Evolutionary conservation across 2,113 vertebrate species (phyloP).

Genomic region (Heliornis fulica): DNA sequence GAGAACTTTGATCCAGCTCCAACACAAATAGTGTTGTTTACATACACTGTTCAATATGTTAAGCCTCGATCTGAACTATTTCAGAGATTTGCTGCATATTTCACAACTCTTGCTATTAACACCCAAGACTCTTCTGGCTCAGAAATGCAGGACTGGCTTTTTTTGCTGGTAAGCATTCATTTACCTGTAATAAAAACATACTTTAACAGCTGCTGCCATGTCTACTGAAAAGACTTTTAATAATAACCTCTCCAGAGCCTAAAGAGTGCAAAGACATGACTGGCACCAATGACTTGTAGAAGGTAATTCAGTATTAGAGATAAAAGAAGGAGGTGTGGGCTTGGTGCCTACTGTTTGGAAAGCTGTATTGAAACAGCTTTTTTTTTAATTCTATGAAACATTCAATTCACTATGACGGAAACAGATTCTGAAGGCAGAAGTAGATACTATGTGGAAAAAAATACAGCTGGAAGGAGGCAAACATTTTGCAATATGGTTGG

Average conservation of each 20-base stretch:
- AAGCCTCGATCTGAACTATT: conserved; percentile 26
- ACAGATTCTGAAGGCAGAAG: conserved; percentile 14
- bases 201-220: neutral
- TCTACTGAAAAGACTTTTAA: conserved; percentile 30
- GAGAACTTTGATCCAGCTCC: conserved; percentile 65
- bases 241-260: conserved; percentile 27
- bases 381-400: neutral
- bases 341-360: conserved; percentile 47
- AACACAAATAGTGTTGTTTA: conserved; percentile 51
- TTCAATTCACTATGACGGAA: neutral
- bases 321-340: neutral
- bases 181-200: conserved; percentile 1
- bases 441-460: neutral
- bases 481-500: neutral
- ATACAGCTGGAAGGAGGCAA: neutral
- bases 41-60: neutral
- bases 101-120: conserved; percentile 23
- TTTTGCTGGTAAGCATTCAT: conserved; percentile 30
- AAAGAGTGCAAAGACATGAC: conserved; percentile 7
- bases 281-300: conserved; percentile 9
- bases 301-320: conserved; percentile 2
- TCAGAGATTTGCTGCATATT: conserved; percentile 1
- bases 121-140: conserved; percentile 17
- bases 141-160: conserved; percentile 7
- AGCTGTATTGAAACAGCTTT: conserved; percentile 47